These are phyloP conservation scores for Cephus sareptanus DNA, from an alignment of 2,888 invertebrate genomes.

Conservation along the genomic window DNA sequence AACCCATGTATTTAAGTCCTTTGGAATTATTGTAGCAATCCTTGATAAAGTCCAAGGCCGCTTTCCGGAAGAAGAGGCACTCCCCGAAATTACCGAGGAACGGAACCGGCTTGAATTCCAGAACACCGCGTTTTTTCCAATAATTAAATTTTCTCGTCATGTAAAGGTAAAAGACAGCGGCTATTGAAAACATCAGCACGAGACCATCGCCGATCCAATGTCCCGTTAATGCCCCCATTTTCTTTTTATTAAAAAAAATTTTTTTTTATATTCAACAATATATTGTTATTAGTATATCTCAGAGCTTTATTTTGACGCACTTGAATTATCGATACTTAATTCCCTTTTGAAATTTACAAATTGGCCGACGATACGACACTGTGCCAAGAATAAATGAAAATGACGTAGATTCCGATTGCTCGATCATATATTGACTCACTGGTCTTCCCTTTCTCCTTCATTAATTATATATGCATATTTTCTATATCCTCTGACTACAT, in stretches of 20 bases:
- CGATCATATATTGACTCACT: background rate
- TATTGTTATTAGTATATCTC: too few species aligned
- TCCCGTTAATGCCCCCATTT: constrained; percentile 44
- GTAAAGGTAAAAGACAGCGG: constrained; percentile 41
- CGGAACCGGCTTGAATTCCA: constrained; percentile 57
- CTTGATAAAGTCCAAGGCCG: constrained; percentile 56
- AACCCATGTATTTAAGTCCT: constrained; percentile 60
- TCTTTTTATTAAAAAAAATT: background rate
- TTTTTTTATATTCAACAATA: too few species aligned
- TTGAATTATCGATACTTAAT: too few species aligned
- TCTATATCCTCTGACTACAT: too few species aligned
- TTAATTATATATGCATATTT: background rate
- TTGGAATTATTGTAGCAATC: constrained; percentile 57
- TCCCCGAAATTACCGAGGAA: constrained; percentile 65
- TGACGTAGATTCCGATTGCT: too few species aligned
- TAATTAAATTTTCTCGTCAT: constrained; percentile 52
- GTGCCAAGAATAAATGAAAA: too few species aligned
- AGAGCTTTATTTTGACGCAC: too few species aligned
- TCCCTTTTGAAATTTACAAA: too few species aligned
- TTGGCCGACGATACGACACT: too few species aligned
- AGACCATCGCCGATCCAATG: constrained; percentile 45
- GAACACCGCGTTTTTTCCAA: constrained; percentile 62
- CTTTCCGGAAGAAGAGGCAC: constrained; percentile 48
- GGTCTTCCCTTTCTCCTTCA: background rate
- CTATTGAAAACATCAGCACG: constrained; percentile 25